Percentiles rank a stretch among this genome's conserved stretches.
Evolutionary conservation across 2,797 vertebrate species (phyloP).

Genomic region (Sebastes hubbsi): DNA sequence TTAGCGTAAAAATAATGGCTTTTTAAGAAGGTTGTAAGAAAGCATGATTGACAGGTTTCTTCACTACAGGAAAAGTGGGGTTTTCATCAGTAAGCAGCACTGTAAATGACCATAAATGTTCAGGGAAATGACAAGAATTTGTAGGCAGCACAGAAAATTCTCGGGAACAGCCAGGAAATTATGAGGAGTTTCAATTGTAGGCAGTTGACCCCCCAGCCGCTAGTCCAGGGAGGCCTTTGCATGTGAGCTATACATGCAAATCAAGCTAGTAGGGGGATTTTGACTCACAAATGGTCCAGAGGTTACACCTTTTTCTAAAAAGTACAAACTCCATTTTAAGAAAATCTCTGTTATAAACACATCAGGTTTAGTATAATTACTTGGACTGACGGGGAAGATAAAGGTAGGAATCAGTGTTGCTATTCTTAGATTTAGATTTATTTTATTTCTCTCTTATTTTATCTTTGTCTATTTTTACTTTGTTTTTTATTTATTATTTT

Average conservation of each 20-base stretch:
- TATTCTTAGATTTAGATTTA: neutral
- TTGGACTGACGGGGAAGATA: neutral
- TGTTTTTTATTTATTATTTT: too few relatives aligned
- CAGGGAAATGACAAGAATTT: neutral
- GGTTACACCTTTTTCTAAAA: too few relatives aligned
- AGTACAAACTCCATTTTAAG: neutral
- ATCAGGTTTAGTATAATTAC: neutral
- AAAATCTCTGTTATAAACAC: neutral
- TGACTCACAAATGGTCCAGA: too few relatives aligned
- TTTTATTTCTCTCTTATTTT: neutral
- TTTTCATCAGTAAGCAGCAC: neutral
- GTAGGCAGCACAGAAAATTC: neutral
- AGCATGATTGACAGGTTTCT: neutral
- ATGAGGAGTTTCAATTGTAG: neutral
- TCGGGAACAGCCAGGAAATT: neutral
- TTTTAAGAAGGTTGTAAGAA: neutral
- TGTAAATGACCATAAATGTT: neutral
- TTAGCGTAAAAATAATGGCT: neutral
- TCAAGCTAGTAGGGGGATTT: too few relatives aligned
- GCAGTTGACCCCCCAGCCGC: neutral
- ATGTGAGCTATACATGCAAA: too few relatives aligned
- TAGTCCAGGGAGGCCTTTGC: too few relatives aligned
- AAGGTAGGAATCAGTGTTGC: neutral
- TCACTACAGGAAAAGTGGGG: too few relatives aligned
- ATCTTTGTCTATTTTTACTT: too few relatives aligned